Evolutionary conservation across 2,113 vertebrate species (phyloP).

Genomic region (Dicaeum eximium): DNA sequence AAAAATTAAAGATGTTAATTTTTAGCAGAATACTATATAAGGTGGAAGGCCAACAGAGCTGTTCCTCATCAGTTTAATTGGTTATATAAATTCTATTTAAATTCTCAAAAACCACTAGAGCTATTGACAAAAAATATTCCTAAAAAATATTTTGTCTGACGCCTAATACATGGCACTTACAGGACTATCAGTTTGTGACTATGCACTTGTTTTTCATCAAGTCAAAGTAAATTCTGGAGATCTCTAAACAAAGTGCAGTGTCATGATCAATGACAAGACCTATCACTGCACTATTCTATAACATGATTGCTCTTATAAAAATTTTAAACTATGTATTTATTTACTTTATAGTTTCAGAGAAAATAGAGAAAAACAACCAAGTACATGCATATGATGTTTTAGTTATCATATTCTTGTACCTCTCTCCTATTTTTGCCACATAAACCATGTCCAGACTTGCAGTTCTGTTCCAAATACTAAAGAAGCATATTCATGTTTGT

Average conservation of each 20-base stretch:
- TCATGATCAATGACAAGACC: neutral
- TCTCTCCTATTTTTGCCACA: rapidly evolving
- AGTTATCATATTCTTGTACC: neutral
- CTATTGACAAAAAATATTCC: neutral
- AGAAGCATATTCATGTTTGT: neutral
- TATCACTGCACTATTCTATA: neutral
- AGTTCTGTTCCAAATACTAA: neutral
- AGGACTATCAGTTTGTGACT: neutral
- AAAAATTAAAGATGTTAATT: neutral
- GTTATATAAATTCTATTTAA: neutral
- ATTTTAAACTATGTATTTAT: neutral
- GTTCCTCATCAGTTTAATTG: neutral
- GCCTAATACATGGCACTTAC: neutral
- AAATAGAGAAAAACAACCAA: neutral
- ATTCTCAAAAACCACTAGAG: neutral
- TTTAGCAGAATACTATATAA: neutral
- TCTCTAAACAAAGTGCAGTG: neutral
- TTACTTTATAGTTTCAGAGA: neutral
- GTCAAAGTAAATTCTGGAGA: neutral
- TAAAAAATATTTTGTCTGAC: neutral
- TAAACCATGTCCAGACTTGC: neutral
- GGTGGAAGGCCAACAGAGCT: neutral
- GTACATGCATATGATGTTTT: neutral
- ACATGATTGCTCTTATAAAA: neutral
- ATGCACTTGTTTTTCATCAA: neutral